Evolutionary conservation across 1,140 invertebrate species (phyloP).

Genomic region (Belonocnema kinseyi): DNA sequence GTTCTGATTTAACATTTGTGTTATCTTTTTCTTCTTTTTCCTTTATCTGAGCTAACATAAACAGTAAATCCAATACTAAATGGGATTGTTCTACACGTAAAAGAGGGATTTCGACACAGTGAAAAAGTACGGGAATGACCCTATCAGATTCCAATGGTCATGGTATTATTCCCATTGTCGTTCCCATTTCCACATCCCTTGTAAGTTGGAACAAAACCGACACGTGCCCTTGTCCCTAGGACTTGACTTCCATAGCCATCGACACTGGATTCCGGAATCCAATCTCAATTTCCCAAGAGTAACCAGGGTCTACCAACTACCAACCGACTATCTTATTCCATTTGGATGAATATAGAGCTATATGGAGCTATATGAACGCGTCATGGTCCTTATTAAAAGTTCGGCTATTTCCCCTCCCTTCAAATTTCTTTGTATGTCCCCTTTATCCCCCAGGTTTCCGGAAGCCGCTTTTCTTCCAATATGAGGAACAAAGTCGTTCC

Average conservation of each 20-base stretch:
- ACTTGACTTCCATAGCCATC: conserved; percentile 35
- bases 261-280: conserved; percentile 38
- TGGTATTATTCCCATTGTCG: conserved; percentile 11
- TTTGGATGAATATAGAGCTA: conserved; percentile 29
- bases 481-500: no score
- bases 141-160: conserved; percentile 32
- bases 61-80: no score
- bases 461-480: no score
- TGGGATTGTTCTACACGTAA: background rate
- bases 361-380: conserved; percentile 25
- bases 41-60: no score
- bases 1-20: no score
- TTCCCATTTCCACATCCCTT: conserved; percentile 28
- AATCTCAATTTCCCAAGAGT: conserved; percentile 61
- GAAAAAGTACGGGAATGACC: background rate
- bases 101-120: background rate
- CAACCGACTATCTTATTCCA: conserved; percentile 38
- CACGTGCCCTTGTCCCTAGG: conserved; percentile 38
- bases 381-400: conserved; percentile 41
- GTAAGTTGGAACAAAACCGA: conserved; percentile 26
- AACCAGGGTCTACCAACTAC: background rate
- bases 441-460: no score
- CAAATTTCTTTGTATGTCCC: no score
- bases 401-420: background rate
- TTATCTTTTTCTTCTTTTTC: no score